These are phyloP conservation scores for Hafferia zeledoni DNA, from an alignment of 2,797 vertebrate genomes.

Conservation along the genomic window DNA sequence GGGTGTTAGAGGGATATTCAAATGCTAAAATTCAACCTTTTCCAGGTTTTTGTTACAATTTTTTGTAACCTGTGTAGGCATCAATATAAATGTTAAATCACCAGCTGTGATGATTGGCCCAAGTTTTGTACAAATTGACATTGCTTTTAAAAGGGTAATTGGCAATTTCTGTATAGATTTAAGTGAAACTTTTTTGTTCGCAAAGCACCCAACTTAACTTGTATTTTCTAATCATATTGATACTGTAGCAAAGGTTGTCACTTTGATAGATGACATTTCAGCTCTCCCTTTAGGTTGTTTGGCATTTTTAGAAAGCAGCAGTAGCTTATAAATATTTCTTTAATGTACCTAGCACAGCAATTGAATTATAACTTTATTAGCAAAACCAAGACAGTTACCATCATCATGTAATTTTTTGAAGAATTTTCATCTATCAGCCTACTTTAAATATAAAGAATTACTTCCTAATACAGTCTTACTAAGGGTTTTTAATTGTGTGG, in stretches of 20 bases:
- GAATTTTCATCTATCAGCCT: background rate
- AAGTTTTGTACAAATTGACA: background rate
- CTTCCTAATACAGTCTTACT: background rate
- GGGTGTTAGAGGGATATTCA: background rate
- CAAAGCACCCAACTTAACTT: background rate
- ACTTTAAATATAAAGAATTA: background rate
- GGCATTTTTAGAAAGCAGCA: background rate
- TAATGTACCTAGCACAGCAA: background rate
- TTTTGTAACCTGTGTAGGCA: background rate
- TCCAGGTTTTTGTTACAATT: background rate
- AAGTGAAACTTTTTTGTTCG: background rate
- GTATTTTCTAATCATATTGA: background rate
- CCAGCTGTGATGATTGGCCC: background rate
- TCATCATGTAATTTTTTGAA: background rate
- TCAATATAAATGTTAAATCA: background rate
- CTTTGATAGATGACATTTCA: background rate
- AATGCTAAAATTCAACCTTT: background rate
- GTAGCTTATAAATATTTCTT: background rate
- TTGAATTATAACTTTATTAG: background rate
- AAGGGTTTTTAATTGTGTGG: background rate
- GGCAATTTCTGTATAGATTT: background rate
- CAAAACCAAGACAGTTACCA: background rate
- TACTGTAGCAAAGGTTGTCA: background rate
- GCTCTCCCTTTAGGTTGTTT: background rate
- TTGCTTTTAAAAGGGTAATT: background rate